Conservation (phyloP, 2,113 vertebrate species). For the Silurus meridionalis region DNA sequence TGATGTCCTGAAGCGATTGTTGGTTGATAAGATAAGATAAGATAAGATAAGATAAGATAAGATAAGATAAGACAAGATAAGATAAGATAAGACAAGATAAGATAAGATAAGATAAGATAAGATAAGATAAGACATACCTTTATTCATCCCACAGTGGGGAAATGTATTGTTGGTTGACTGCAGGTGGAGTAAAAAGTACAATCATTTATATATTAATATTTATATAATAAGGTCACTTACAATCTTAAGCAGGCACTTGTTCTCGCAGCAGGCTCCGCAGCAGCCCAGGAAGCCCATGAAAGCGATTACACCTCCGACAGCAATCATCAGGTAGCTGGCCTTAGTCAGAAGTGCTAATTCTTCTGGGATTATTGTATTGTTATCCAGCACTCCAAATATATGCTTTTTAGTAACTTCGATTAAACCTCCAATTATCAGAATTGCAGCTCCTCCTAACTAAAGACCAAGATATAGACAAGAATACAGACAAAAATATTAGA, state of each 20-base stretch:
- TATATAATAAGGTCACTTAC: slow-evolving; percentile 63
- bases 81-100: too few relatives aligned
- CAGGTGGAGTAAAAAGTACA: not conserved
- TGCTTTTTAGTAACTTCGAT: not conserved
- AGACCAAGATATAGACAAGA: not conserved
- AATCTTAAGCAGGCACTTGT: slow-evolving; percentile 83
- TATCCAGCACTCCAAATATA: not conserved
- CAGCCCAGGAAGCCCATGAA: slow-evolving; percentile 84
- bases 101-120: too few relatives aligned
- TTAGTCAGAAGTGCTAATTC: not conserved
- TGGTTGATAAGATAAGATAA: not conserved
- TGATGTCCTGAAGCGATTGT: not conserved
- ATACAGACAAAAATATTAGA: not conserved
- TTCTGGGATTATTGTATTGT: not conserved
- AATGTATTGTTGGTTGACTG: not conserved
- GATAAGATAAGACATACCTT: too few relatives aligned
- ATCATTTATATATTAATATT: too few relatives aligned
- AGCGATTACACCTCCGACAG: slow-evolving; percentile 73
- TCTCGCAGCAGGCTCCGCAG: slow-evolving; percentile 78
- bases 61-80: too few relatives aligned
- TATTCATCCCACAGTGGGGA: too few relatives aligned
- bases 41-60: too few relatives aligned
- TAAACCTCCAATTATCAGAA: not conserved
- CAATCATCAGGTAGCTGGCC: slow-evolving; percentile 59
- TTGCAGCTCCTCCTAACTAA: not conserved